Evolutionary conservation across 2,113 vertebrate genomes (phyloP).

Genomic region (Pterophyllum scalare): DNA sequence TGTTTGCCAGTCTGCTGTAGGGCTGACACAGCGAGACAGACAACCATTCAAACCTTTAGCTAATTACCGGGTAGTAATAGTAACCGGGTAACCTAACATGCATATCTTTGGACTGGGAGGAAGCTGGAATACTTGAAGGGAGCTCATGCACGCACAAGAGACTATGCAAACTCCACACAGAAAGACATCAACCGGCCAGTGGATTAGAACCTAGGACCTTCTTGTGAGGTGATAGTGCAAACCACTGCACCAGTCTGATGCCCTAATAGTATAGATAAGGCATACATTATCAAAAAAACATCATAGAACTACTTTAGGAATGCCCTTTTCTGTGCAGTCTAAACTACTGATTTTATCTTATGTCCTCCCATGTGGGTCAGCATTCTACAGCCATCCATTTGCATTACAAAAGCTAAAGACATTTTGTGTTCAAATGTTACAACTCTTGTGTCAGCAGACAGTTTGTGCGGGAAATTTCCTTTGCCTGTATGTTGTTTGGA

Average conservation of each 20-base stretch:
- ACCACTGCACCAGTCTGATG: too few relatives aligned
- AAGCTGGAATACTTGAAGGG: too few relatives aligned
- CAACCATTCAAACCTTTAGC: background rate
- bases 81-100: background rate
- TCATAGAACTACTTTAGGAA: background rate
- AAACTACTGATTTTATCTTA: slow-evolving; percentile 3
- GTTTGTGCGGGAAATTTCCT: slow-evolving; percentile 16
- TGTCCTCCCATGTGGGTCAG: background rate
- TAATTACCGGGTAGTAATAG: background rate
- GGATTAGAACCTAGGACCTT: too few relatives aligned
- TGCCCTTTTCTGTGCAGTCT: slow-evolving; percentile 18
- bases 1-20: background rate
- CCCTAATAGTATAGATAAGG: background rate
- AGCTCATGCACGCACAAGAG: background rate
- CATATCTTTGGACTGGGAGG: background rate
- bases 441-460: slow-evolving; percentile 27
- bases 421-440: slow-evolving; percentile 46
- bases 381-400: slow-evolving; percentile 9
- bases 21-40: background rate
- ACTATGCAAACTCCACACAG: background rate
- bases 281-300: background rate
- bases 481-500: slow-evolving; percentile 36
- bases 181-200: background rate
- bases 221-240: too few relatives aligned
- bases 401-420: slow-evolving; percentile 34